These are phyloP conservation scores for Eidolon helvum DNA, from an alignment of 2,113 vertebrate genomes.

Conservation along the genomic window DNA sequence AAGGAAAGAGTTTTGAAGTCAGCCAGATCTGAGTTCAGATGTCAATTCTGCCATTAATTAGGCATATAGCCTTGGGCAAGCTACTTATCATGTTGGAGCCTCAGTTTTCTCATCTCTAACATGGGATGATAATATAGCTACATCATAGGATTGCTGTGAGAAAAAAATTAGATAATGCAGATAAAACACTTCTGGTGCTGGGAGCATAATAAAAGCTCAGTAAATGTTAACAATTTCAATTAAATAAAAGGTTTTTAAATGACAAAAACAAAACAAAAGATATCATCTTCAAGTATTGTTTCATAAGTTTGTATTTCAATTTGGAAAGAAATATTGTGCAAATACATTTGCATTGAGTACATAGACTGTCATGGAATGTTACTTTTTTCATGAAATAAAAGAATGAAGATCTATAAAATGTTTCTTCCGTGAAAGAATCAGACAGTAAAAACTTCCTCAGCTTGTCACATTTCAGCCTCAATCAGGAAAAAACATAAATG, in stretches of 20 bases:
- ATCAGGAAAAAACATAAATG: background rate
- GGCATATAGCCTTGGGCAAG: background rate
- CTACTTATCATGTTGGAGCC: background rate
- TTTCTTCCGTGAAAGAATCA: conserved; percentile 1
- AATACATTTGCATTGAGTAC: background rate
- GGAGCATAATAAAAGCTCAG: background rate
- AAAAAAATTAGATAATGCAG: background rate
- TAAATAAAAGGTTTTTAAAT: background rate
- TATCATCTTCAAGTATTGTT: background rate
- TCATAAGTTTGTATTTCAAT: conserved; percentile 2
- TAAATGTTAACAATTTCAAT: background rate
- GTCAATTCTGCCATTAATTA: background rate
- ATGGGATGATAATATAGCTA: background rate
- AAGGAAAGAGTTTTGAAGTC: background rate
- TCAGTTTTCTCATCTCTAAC: background rate
- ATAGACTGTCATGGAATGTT: background rate
- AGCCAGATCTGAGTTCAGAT: background rate
- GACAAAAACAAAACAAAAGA: background rate
- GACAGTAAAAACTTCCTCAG: background rate
- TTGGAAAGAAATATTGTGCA: background rate
- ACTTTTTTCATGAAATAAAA: background rate
- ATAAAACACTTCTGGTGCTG: background rate
- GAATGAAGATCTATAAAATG: background rate
- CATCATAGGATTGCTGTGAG: background rate
- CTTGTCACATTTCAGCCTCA: background rate